Conservation (phyloP, 1,140 invertebrate species). For the Chrysomallon squamiferum region DNA sequence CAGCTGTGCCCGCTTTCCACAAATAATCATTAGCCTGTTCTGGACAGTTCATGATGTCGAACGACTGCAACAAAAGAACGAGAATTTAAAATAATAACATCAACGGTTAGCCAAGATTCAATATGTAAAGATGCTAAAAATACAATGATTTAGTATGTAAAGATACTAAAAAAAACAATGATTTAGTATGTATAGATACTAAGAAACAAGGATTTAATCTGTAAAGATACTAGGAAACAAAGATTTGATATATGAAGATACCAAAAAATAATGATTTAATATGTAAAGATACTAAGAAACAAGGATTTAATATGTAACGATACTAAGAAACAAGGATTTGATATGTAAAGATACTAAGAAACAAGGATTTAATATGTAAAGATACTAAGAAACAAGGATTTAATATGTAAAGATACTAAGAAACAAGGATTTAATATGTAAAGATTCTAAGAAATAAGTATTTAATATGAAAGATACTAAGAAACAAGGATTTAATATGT, state of each 20-base stretch:
- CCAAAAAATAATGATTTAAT: no score
- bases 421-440: no score
- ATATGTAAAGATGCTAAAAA: neutral
- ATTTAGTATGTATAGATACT: neutral
- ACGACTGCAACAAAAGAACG: slow-evolving; percentile 10
- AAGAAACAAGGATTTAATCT: neutral
- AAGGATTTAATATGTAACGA: no score
- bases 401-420: no score
- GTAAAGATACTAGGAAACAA: neutral
- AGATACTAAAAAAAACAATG: neutral
- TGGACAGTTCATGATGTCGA: slow-evolving; percentile 13
- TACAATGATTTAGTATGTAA: neutral
- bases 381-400: no score
- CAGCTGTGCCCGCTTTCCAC: slow-evolving; percentile 82
- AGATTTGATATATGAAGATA: neutral
- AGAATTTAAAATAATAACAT: neutral
- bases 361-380: no score
- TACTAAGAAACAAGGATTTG: no score
- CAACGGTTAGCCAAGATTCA: neutral
- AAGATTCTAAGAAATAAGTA: no score
- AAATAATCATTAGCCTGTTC: slow-evolving; percentile 61
- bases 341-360: no score
- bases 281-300: no score
- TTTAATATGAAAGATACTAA: no score
- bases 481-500: no score